Evolutionary conservation across 2,888 invertebrate genomes (phyloP).

Genomic region (Philonicus albiceps): DNA sequence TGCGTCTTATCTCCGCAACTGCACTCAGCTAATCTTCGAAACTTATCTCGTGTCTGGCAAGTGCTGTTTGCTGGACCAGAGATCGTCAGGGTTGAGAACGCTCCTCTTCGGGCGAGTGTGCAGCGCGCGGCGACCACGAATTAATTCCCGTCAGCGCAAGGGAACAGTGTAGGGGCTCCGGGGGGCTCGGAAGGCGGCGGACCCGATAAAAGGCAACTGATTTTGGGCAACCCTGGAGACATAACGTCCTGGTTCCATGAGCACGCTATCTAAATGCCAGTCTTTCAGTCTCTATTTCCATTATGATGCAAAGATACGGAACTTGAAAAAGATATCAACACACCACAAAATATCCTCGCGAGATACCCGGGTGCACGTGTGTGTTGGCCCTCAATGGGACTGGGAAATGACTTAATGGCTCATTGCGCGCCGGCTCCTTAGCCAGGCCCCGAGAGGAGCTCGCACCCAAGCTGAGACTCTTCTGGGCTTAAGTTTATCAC

Average conservation of each 20-base stretch:
- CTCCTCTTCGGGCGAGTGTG: not conserved
- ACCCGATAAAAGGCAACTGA: constrained; percentile 37
- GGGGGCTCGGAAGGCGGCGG: not conserved
- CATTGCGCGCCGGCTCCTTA: constrained; percentile 28
- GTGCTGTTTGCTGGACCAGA: constrained; percentile 51
- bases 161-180: not conserved
- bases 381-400: not conserved
- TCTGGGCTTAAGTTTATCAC: not conserved
- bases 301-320: constrained; percentile 63
- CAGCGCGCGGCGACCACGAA: not conserved
- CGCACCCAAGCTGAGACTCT: not conserved
- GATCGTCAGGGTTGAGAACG: constrained; percentile 39
- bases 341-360: constrained; percentile 1
- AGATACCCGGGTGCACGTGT: not conserved
- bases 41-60: constrained; percentile 55
- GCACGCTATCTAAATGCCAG: constrained; percentile 62
- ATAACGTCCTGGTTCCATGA: constrained; percentile 44
- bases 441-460: not conserved
- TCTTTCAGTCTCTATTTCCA: constrained; percentile 65
- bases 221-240: constrained; percentile 46
- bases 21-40: constrained; percentile 55
- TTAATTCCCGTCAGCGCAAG: not conserved
- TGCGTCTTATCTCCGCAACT: constrained; percentile 53
- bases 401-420: constrained; percentile 40
- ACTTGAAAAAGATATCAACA: constrained; percentile 43